Percentiles rank a stretch among this genome's conserved stretches.
Evolutionary conservation across 2,797 vertebrate species (phyloP).

Genomic region (Rhincodon typus): DNA sequence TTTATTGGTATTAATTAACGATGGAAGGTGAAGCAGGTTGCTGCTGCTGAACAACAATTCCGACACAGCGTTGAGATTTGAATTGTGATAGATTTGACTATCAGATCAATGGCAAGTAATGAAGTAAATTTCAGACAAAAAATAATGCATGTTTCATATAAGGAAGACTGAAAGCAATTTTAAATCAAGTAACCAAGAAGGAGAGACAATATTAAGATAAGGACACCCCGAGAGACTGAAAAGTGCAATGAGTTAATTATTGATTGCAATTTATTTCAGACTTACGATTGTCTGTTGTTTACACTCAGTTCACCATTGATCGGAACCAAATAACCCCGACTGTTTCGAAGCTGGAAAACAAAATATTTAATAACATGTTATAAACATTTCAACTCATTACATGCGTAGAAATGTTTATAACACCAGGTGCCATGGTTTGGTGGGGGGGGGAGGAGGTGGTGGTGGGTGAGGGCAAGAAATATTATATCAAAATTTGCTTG

Average conservation of each 20-base stretch:
- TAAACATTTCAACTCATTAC: not conserved
- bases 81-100: not conserved
- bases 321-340: slow-evolving; percentile 56
- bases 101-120: not conserved
- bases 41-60: not conserved
- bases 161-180: not conserved
- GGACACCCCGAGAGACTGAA: not conserved
- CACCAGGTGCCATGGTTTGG: no score
- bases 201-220: not conserved
- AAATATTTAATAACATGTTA: not conserved
- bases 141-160: not conserved
- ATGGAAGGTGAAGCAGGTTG: no score
- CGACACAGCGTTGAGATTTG: no score
- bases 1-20: no score
- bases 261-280: slow-evolving; percentile 8
- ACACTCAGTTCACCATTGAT: slow-evolving; percentile 53
- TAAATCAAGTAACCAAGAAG: not conserved
- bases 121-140: not conserved
- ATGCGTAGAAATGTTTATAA: no score
- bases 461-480: no score
- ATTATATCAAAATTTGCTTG: not conserved
- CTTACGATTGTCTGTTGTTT: slow-evolving; percentile 59
- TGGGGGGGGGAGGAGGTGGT: no score
- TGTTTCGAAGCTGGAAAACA: slow-evolving; percentile 58
- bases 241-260: not conserved